Conservation (phyloP, 2,888 invertebrate genomes). For the Orthonychiurus folsomi region DNA sequence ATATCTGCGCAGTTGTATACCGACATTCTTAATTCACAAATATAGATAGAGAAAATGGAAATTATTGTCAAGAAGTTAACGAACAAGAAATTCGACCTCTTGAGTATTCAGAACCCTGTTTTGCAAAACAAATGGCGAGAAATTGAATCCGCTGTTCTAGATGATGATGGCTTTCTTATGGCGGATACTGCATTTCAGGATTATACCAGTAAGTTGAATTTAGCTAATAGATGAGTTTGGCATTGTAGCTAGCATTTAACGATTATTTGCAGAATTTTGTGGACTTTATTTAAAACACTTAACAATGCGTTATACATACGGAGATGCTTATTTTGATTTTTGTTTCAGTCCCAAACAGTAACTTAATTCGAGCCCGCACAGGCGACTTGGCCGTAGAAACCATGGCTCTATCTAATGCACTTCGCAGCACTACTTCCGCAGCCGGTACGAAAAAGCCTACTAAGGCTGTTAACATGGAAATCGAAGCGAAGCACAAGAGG, state of each 20-base stretch:
- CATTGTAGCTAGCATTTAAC: neutral
- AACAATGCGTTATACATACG: too few species aligned
- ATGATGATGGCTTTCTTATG: conserved; percentile 15
- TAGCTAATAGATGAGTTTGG: neutral
- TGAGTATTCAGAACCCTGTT: conserved; percentile 26
- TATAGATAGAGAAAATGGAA: conserved; percentile 22
- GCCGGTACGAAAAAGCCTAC: conserved; percentile 1
- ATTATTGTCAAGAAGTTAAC: conserved; percentile 30
- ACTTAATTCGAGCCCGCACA: conserved; percentile 22
- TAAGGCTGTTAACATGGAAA: conserved; percentile 21
- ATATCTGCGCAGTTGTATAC: too few species aligned
- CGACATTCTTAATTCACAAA: too few species aligned
- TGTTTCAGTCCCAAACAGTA: too few species aligned
- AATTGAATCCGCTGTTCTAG: conserved; percentile 26
- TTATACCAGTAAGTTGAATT: conserved; percentile 26
- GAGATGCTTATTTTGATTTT: too few species aligned
- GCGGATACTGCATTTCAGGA: conserved; percentile 26
- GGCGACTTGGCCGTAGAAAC: conserved; percentile 17
- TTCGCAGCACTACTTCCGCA: conserved; percentile 3
- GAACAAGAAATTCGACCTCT: conserved; percentile 25
- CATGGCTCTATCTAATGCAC: conserved; percentile 7
- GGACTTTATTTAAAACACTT: neutral
- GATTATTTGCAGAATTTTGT: neutral
- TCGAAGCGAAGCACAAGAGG: conserved; percentile 29
- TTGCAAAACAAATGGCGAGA: conserved; percentile 27